phyloP scores from a whole-genome alignment of 2,888 invertebrate genomes.

The Platycheirus albimanus region DNA sequence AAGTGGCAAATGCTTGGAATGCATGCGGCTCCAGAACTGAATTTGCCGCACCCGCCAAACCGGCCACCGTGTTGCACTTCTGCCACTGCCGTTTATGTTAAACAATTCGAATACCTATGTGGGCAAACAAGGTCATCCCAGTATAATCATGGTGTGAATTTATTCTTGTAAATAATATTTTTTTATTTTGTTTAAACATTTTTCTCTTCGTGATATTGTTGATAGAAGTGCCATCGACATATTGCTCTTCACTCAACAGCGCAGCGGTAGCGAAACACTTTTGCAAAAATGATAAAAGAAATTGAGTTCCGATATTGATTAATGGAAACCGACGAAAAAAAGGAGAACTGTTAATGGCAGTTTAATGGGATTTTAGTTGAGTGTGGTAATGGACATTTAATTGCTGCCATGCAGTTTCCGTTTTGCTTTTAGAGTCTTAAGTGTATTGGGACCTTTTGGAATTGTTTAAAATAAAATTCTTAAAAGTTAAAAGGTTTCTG shows the following conservation, averaged over 20 bases:
- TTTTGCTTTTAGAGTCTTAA: too few species aligned
- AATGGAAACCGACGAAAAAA: slow-evolving; percentile 24
- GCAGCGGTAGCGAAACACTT: background rate
- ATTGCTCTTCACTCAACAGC: background rate
- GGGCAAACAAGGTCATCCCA: slow-evolving; percentile 66
- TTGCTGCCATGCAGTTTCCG: slow-evolving; percentile 29
- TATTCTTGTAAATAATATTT: slow-evolving; percentile 43
- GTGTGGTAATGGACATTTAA: slow-evolving; percentile 70
- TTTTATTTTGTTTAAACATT: background rate
- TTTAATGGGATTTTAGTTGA: slow-evolving; percentile 65
- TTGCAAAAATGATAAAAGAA: background rate
- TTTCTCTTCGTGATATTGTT: background rate
- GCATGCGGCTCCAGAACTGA: slow-evolving; percentile 59
- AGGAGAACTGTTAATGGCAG: slow-evolving; percentile 42
- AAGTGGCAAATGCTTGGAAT: slow-evolving; percentile 52
- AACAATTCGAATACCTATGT: slow-evolving; percentile 39
- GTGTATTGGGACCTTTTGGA: too few species aligned
- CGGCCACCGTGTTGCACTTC: background rate
- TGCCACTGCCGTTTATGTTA: slow-evolving; percentile 32
- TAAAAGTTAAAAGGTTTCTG: too few species aligned
- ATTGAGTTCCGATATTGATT: slow-evolving; percentile 62
- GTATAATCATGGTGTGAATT: slow-evolving; percentile 7
- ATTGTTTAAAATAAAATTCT: too few species aligned
- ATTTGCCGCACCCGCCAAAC: slow-evolving; percentile 14
- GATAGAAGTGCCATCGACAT: background rate